phyloP scores from a whole-genome alignment of 2,113 vertebrate genomes.

The Cephalopterus ornatus region DNA sequence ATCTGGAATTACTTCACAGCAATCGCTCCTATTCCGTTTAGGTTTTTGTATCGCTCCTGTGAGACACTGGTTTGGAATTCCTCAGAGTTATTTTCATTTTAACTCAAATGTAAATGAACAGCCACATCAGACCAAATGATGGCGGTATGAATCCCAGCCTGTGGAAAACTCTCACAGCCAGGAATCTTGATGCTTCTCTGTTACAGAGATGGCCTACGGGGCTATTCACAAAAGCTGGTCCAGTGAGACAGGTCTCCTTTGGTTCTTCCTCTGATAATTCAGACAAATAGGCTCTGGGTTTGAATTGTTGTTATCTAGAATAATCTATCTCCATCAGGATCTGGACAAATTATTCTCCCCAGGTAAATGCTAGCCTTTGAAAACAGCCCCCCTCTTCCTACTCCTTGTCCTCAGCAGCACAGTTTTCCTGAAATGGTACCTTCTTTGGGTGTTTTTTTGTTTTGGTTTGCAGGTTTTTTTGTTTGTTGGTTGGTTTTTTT shows the following conservation, averaged over 20 bases:
- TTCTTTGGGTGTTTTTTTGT: background rate
- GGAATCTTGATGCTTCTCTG: background rate
- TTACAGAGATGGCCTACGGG: background rate
- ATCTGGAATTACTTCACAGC: background rate
- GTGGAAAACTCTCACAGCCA: background rate
- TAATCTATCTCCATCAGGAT: background rate
- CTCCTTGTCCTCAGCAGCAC: background rate
- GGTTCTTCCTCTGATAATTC: background rate
- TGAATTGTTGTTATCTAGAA: background rate
- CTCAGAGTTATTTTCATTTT: constrained; percentile 7
- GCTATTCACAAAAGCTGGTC: background rate
- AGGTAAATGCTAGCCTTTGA: background rate
- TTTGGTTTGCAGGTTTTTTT: background rate
- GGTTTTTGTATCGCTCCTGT: background rate
- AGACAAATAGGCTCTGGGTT: background rate
- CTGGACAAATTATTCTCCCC: background rate
- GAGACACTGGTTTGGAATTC: background rate
- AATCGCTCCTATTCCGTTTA: background rate
- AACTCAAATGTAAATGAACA: constrained; percentile 27
- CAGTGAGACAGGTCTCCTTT: background rate
- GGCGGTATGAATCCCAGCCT: background rate
- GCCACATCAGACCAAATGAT: background rate
- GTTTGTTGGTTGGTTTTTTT: background rate
- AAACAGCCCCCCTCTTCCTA: background rate
- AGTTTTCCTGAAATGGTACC: background rate